Evolutionary conservation across 2,113 vertebrate genomes (phyloP), one percentile per base, ranked within the genome.

Genomic region (Chiloscyllium plagiosum): DNA sequence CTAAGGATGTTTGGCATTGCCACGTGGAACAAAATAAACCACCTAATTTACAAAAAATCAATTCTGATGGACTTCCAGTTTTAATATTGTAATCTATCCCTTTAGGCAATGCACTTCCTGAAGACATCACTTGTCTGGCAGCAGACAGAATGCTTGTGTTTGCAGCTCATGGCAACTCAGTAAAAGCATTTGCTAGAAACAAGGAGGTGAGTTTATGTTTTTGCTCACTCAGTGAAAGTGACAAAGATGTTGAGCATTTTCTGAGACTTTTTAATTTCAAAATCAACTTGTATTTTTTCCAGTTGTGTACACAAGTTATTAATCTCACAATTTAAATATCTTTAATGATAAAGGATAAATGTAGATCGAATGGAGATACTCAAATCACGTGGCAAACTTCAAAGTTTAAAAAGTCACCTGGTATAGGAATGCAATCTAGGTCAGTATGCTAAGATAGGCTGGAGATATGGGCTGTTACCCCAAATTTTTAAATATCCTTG

Each of bases 131-230:
- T 13, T 99, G 98, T 96, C 96, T 99, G 97, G 98, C 98, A 56
- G 98, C 98, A 17, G 98, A 99, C 97, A 97, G 98, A 96, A 99
- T 98, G 98, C 96, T 99, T 97, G 98, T 99, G 52, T 99, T 99
- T 96, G 98, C 98, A 4, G 98, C 98, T 0, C 97, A 98, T 0
- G 97, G 98, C 12, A 97, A 96, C 93, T 47, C 97, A 89, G 97
- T 99, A 95, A 97, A 97, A 96, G 98, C 99, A 96, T 98, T 99
- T 96, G 98, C 99, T 89, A 97, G 98, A 96, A 99, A 98, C 96
- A 98, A 98, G 97, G 98, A 98, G 98, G 93, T 96, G 70, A 78
- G 89, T 93, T 87, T 89, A 47, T 47, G 52, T 42, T 78, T 29
- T 50, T 72, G 26, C 29, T 95, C 17, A 37, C 2, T 33, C 13